Conservation (phyloP, 30 jellyfish, hydroid and myxozoan genomes). For the Aurelia sp. region DNA sequence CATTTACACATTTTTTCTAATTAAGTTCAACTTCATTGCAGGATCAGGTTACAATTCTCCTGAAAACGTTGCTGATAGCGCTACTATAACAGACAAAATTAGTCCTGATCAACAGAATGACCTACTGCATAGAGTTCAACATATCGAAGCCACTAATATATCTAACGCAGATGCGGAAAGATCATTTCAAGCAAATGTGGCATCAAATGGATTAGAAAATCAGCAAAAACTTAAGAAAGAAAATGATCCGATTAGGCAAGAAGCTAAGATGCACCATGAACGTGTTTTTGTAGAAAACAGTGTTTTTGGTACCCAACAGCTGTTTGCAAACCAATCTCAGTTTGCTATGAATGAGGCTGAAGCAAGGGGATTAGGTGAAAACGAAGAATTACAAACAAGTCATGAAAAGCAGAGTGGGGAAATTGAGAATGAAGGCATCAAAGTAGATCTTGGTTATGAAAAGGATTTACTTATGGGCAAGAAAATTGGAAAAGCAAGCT, state of each 20-base stretch:
- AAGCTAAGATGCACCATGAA: not conserved
- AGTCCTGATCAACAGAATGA: not conserved
- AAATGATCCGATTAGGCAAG: slow-evolving; percentile 52
- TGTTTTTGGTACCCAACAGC: slow-evolving; percentile 56
- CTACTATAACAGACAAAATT: too few species aligned
- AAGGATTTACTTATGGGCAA: not conserved
- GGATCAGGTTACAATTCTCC: too few species aligned
- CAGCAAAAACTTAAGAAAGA: not conserved
- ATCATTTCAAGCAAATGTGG: slow-evolving; percentile 38
- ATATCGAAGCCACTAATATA: not conserved
- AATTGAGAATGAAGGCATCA: not conserved
- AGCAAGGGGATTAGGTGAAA: not conserved
- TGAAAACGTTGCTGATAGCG: too few species aligned
- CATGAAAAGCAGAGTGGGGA: not conserved
- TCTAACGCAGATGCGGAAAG: not conserved
- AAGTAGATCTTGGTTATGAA: not conserved
- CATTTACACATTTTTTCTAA: too few species aligned
- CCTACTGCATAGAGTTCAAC: not conserved
- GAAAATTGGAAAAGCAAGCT: not conserved
- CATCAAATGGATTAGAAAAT: slow-evolving; percentile 3
- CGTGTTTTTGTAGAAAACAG: slow-evolving; percentile 22
- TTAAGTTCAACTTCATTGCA: too few species aligned
- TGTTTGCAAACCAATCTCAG: slow-evolving; percentile 14
- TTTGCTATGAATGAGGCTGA: not conserved
- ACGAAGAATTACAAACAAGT: not conserved